Percentiles rank a stretch among this genome's conserved stretches.
These are phyloP conservation scores for Allobates femoralis DNA, from an alignment of 2,797 vertebrate genomes.

Conservation along the genomic window DNA sequence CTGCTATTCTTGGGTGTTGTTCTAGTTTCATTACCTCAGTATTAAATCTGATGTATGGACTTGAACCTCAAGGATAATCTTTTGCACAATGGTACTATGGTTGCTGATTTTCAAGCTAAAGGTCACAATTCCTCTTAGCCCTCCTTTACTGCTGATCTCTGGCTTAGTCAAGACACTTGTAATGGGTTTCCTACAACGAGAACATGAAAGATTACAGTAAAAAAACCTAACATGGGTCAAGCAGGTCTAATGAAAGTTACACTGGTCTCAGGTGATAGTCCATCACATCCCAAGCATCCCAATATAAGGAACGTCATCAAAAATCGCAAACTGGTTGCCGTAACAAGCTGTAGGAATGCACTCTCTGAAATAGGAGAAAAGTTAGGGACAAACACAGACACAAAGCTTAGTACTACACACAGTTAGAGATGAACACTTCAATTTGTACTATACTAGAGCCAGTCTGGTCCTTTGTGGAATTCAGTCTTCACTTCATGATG, in stretches of 20 bases:
- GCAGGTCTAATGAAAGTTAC: slow-evolving; percentile 68
- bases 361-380: slow-evolving; percentile 78
- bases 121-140: slow-evolving; percentile 79
- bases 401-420: not conserved
- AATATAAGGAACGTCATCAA: slow-evolving; percentile 94
- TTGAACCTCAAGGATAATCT: slow-evolving; percentile 85
- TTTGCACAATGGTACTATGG: slow-evolving; percentile 85
- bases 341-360: slow-evolving; percentile 77
- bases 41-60: slow-evolving; percentile 87
- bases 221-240: too few species aligned
- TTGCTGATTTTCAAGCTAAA: slow-evolving; percentile 84
- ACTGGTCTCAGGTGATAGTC: slow-evolving; percentile 97
- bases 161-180: slow-evolving; percentile 75
- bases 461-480: too few species aligned
- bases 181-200: slow-evolving; percentile 81
- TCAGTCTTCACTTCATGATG: too few species aligned
- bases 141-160: slow-evolving; percentile 74
- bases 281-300: slow-evolving; percentile 99
- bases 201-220: not conserved
- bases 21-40: slow-evolving; percentile 79
- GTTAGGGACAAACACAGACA: not conserved
- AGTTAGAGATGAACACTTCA: too few species aligned
- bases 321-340: slow-evolving; percentile 95
- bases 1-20: too few species aligned
- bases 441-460: too few species aligned